These are phyloP conservation scores for Sorex fumeus DNA, from an alignment of 2,113 vertebrate species.

Conservation along the genomic window DNA sequence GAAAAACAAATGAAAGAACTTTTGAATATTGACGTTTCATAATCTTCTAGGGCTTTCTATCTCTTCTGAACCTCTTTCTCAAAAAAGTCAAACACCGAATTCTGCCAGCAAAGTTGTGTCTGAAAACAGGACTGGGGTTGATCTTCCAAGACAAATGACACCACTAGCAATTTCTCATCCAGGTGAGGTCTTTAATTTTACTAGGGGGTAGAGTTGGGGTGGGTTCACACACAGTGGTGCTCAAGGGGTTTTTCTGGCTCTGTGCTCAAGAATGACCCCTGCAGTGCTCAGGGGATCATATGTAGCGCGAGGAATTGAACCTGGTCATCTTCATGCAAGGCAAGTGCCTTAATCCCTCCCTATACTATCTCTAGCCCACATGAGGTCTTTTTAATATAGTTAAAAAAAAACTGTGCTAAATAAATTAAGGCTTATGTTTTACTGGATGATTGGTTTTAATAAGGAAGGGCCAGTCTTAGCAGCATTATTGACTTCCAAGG, in stretches of 20 bases:
- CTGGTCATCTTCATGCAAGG: too few relatives aligned
- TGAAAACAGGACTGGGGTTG: neutral
- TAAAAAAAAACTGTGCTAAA: slow-evolving; percentile 13
- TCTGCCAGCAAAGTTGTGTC: slow-evolving; percentile 49
- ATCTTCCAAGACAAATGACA: neutral
- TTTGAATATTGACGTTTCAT: slow-evolving; percentile 47
- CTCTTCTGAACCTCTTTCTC: slow-evolving; percentile 67
- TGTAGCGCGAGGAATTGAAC: too few relatives aligned
- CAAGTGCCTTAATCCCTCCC: too few relatives aligned
- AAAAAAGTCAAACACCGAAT: slow-evolving; percentile 51
- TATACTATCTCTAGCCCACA: too few relatives aligned
- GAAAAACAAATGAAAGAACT: slow-evolving; percentile 31
- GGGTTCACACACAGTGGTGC: too few relatives aligned
- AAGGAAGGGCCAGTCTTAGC: too few relatives aligned
- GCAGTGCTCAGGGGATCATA: too few relatives aligned
- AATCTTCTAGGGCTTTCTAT: slow-evolving; percentile 71
- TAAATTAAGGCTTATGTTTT: slow-evolving; percentile 20
- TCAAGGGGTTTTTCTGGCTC: too few relatives aligned
- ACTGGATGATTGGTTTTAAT: too few relatives aligned
- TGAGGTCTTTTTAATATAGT: slow-evolving; percentile 30
- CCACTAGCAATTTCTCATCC: slow-evolving; percentile 38
- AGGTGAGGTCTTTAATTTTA: slow-evolving; percentile 61
- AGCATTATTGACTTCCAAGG: too few relatives aligned
- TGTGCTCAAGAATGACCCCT: too few relatives aligned
- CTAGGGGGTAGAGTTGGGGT: neutral